Conservation (phyloP, 2,797 vertebrate genomes). For the Lateolabrax maculatus region DNA sequence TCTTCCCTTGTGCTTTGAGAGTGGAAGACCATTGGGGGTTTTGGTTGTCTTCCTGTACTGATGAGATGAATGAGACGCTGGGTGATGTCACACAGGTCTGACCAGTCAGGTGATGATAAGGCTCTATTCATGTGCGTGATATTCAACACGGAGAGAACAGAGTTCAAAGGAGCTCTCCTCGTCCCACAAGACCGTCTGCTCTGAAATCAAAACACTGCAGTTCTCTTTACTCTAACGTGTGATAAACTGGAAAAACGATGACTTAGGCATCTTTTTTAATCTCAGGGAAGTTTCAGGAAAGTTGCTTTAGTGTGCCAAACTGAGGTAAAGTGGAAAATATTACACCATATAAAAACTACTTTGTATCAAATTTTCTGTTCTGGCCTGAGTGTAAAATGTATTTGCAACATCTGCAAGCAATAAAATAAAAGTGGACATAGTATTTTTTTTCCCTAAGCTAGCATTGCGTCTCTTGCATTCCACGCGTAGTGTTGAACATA, state of each 20-base stretch:
- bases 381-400: not conserved
- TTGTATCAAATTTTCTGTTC: conserved; percentile 12
- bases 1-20: conserved; percentile 66
- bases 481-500: not conserved
- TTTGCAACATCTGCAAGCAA: conserved; percentile 24
- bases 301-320: conserved; percentile 40
- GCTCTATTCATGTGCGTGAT: conserved; percentile 56
- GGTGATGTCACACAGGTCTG: conserved; percentile 65
- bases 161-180: conserved; percentile 54
- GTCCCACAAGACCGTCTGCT: conserved; percentile 52
- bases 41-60: conserved; percentile 42
- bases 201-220: conserved; percentile 60
- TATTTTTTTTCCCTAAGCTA: not conserved
- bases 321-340: conserved; percentile 33
- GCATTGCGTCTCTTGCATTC: not conserved
- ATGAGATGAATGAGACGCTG: conserved; percentile 53
- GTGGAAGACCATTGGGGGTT: conserved; percentile 46
- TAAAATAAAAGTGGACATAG: conserved; percentile 11
- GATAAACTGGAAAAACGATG: conserved; percentile 55
- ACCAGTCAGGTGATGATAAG: conserved; percentile 51
- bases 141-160: conserved; percentile 51
- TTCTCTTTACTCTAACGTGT: conserved; percentile 41
- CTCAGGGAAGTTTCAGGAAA: conserved; percentile 38
- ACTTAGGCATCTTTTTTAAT: conserved; percentile 49
- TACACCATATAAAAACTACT: conserved; percentile 21